phyloP scores from a whole-genome alignment of 2,888 invertebrate species.

The Pasiphila rectangulata region DNA sequence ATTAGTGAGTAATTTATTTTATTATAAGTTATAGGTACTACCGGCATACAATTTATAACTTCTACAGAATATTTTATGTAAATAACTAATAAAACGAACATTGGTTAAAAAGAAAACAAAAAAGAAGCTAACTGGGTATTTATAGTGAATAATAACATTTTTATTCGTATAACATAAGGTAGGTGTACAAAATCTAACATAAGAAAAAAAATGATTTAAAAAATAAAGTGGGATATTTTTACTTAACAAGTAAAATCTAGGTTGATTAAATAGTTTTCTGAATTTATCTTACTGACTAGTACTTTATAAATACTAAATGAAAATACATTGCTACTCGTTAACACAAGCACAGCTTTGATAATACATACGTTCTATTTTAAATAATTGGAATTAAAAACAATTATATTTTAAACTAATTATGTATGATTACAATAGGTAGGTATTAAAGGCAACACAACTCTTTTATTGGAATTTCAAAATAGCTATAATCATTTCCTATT shows the following conservation, averaged over 20 bases:
- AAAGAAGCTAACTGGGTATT: too few relatives aligned
- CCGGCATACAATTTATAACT: too few relatives aligned
- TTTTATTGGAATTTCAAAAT: slow-evolving; percentile 10
- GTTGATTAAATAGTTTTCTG: slow-evolving; percentile 33
- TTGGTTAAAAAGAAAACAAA: too few relatives aligned
- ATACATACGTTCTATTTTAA: slow-evolving; percentile 29
- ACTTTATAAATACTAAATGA: slow-evolving; percentile 57
- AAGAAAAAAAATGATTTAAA: slow-evolving; percentile 9
- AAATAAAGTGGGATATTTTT: slow-evolving; percentile 23
- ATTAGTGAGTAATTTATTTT: too few relatives aligned
- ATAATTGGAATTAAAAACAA: slow-evolving; percentile 26
- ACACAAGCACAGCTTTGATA: slow-evolving; percentile 39
- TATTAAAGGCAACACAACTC: slow-evolving; percentile 27
- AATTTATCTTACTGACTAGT: slow-evolving; percentile 73
- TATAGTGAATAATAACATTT: too few relatives aligned
- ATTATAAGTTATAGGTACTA: too few relatives aligned
- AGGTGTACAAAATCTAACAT: slow-evolving; percentile 5
- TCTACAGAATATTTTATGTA: too few relatives aligned
- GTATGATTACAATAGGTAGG: slow-evolving; percentile 21
- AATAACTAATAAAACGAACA: too few relatives aligned
- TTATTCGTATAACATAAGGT: background rate
- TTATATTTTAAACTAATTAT: slow-evolving; percentile 21
- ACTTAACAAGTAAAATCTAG: slow-evolving; percentile 13
- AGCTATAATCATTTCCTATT: slow-evolving; percentile 1
- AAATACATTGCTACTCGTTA: slow-evolving; percentile 21